Conservation (phyloP, 1,140 invertebrate species). For the Calephelis nemesis region DNA sequence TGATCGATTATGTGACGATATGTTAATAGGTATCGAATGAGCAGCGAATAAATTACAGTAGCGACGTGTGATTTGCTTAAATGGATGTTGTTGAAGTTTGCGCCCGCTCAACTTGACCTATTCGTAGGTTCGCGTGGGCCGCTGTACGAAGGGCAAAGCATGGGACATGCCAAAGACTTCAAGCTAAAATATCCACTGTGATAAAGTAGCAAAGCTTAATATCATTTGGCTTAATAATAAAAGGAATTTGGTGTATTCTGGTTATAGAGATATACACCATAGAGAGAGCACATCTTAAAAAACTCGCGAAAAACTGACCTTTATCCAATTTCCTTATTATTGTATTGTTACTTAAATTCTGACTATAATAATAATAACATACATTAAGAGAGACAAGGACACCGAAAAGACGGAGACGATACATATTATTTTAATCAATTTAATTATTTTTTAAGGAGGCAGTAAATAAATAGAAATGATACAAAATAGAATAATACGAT, state of each 20-base stretch:
- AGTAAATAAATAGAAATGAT: too few relatives aligned
- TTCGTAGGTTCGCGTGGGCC: conserved; percentile 40
- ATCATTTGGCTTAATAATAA: conserved; percentile 5
- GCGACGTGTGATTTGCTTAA: conserved; percentile 44
- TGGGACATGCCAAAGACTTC: conserved; percentile 15
- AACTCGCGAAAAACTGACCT: too few relatives aligned
- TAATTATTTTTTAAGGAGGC: too few relatives aligned
- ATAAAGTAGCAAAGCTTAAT: neutral
- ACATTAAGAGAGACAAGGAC: too few relatives aligned
- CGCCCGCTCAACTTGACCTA: conserved; percentile 53
- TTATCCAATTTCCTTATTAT: too few relatives aligned
- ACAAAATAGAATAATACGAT: too few relatives aligned
- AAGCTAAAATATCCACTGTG: neutral
- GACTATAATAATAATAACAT: too few relatives aligned
- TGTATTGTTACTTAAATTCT: too few relatives aligned
- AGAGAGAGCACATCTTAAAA: too few relatives aligned
- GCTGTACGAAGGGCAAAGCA: conserved; percentile 24
- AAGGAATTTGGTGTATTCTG: conserved; percentile 15
- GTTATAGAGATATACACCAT: neutral
- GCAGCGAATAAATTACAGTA: conserved; percentile 25
- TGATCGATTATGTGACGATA: conserved; percentile 1
- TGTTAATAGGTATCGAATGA: conserved; percentile 6
- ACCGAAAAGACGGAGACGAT: too few relatives aligned
- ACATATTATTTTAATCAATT: too few relatives aligned
- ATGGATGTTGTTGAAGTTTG: conserved; percentile 38